phyloP scores from a whole-genome alignment of 2,113 vertebrate species.

The Eretmochelys imbricata region DNA sequence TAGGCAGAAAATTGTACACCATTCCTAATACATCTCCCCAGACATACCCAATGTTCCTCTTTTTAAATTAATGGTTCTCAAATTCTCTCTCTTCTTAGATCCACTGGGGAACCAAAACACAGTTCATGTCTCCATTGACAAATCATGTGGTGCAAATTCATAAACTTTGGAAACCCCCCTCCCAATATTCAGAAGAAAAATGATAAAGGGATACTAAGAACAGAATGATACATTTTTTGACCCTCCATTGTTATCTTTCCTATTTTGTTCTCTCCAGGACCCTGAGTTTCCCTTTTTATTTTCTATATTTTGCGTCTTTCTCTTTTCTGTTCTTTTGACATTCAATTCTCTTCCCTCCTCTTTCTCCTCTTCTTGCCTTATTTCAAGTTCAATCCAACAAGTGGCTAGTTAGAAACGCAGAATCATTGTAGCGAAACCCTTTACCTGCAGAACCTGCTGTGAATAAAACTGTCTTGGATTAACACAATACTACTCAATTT shows the following conservation, averaged over 20 bases:
- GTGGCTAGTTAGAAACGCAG: neutral
- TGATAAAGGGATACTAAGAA: neutral
- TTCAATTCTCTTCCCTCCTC: neutral
- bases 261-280: neutral
- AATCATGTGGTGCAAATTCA: neutral
- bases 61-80: neutral
- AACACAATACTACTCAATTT: neutral
- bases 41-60: neutral
- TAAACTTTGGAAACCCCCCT: neutral
- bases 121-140: accelerated
- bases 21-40: neutral
- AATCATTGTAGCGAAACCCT: neutral
- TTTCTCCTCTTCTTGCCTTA: neutral
- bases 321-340: neutral
- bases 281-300: neutral
- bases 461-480: neutral
- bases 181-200: accelerated
- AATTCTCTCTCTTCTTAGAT: neutral
- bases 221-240: neutral
- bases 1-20: neutral
- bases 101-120: neutral
- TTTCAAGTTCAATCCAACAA: neutral
- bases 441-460: neutral
- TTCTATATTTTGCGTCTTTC: neutral
- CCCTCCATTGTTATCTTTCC: neutral